Percentiles rank a stretch among this genome's conserved stretches.
Evolutionary conservation across 1,140 invertebrate species (phyloP).

Genomic region (Anadara kagoshimensis): DNA sequence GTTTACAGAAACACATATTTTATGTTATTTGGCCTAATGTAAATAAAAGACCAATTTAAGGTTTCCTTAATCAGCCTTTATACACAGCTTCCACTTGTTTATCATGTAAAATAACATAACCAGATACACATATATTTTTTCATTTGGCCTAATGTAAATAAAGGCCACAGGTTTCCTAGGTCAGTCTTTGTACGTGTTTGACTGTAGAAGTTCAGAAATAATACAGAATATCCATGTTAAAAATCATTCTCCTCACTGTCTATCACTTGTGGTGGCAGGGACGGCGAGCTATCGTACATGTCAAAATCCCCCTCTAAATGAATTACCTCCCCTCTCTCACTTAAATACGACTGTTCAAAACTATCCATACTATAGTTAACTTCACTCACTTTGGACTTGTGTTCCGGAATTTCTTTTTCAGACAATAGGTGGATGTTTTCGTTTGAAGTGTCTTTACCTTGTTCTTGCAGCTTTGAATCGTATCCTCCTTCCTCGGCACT

Average conservation of each 20-base stretch:
- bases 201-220: not conserved
- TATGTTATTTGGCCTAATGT: too few species aligned
- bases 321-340: constrained; percentile 59
- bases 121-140: too few species aligned
- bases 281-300: constrained; percentile 36
- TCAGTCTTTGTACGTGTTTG: too few species aligned
- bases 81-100: too few species aligned
- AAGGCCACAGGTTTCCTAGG: too few species aligned
- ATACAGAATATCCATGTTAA: constrained; percentile 12
- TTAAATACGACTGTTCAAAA: constrained; percentile 62
- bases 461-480: not conserved
- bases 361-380: constrained; percentile 66
- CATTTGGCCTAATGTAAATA: too few species aligned
- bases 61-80: too few species aligned
- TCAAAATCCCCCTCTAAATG: constrained; percentile 55
- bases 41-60: too few species aligned
- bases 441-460: not conserved
- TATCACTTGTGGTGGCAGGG: constrained; percentile 37
- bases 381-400: constrained; percentile 53
- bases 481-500: constrained; percentile 16
- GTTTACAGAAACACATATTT: too few species aligned
- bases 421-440: not conserved
- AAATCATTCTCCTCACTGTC: constrained; percentile 58
- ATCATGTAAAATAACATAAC: too few species aligned
- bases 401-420: constrained; percentile 31